Conservation (phyloP, 2,797 vertebrate species). For the Sciurus carolinensis region DNA sequence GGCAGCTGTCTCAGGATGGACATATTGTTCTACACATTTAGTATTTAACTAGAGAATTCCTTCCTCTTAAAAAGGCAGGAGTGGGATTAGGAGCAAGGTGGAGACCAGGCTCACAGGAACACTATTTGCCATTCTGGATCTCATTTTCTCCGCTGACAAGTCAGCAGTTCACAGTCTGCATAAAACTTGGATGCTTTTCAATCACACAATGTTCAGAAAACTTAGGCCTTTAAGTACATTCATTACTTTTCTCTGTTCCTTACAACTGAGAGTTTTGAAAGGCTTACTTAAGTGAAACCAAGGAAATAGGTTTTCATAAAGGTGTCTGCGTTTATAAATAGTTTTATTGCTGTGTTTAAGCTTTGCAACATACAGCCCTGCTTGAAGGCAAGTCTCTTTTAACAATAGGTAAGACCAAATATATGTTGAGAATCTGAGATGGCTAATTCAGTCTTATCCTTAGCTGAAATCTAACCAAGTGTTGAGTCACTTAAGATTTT, state of each 20-base stretch:
- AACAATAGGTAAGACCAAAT: not conserved
- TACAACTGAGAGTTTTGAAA: slow-evolving; percentile 17
- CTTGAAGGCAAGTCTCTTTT: not conserved
- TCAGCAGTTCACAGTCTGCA: not conserved
- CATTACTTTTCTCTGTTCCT: slow-evolving; percentile 63
- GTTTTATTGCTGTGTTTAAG: slow-evolving; percentile 76
- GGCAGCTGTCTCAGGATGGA: not conserved
- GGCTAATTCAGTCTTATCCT: not conserved
- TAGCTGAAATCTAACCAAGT: slow-evolving; percentile 1
- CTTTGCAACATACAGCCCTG: slow-evolving; percentile 57
- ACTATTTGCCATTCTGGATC: not conserved
- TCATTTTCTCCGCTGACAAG: slow-evolving; percentile 28
- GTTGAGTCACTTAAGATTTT: not conserved
- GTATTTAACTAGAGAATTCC: slow-evolving; percentile 6
- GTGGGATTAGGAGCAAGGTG: not conserved
- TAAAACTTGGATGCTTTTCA: not conserved
- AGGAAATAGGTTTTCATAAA: slow-evolving; percentile 73
- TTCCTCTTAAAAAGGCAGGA: not conserved
- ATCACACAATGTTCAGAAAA: slow-evolving; percentile 56
- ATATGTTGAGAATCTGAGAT: not conserved
- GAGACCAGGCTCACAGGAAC: not conserved
- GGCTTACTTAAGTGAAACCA: slow-evolving; percentile 77
- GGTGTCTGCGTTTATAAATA: slow-evolving; percentile 79
- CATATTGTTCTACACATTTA: not conserved
- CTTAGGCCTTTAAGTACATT: not conserved